Evolutionary conservation across 2,113 vertebrate genomes (phyloP).

Genomic region (Pituophis catenifer): DNA sequence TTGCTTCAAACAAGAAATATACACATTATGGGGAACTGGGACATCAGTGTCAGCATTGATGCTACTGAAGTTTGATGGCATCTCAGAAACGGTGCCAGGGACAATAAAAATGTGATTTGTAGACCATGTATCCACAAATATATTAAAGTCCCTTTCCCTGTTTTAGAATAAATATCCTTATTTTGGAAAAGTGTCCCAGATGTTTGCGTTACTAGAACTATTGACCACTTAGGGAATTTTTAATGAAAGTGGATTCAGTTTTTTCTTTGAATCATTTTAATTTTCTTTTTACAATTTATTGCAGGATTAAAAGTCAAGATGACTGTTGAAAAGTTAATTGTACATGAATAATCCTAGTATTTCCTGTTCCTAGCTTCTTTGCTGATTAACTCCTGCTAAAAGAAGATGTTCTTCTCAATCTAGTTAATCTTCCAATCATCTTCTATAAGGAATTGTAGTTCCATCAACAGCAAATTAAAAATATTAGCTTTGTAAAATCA

Average conservation of each 20-base stretch:
- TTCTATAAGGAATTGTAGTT: background rate
- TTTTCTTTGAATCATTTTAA: background rate
- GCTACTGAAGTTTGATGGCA: background rate
- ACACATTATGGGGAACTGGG: background rate
- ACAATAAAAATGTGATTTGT: background rate
- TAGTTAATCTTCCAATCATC: background rate
- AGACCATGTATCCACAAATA: background rate
- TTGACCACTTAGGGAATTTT: background rate
- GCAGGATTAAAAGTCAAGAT: background rate
- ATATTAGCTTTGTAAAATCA: background rate
- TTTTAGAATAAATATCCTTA: background rate
- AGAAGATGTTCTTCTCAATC: background rate
- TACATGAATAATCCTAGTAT: background rate
- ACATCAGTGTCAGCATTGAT: background rate
- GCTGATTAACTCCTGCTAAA: background rate
- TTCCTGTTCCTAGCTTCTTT: background rate
- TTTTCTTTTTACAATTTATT: background rate
- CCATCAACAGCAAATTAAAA: background rate
- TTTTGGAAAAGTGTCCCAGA: background rate
- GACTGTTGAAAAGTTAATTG: background rate
- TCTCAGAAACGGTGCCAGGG: background rate
- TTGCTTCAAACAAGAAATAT: background rate
- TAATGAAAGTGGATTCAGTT: background rate
- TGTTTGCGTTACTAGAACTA: background rate
- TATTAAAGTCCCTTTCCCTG: background rate